Conservation (phyloP, 2,888 invertebrate genomes). For the Drosophila macrospina region DNA sequence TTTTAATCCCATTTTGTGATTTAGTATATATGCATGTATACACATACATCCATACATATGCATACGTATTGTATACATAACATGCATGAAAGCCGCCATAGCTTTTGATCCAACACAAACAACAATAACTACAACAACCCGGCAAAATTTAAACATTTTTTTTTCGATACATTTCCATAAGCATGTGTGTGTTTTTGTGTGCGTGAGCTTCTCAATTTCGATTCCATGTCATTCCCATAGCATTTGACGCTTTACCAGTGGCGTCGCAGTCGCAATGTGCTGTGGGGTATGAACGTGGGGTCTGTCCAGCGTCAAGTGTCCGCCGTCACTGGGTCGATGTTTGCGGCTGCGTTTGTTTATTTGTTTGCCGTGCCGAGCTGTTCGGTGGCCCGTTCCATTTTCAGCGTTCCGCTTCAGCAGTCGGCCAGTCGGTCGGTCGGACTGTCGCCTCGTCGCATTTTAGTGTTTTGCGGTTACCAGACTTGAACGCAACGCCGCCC, state of each 20-base stretch:
- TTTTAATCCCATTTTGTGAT: not conserved
- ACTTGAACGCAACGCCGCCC: conserved; percentile 68
- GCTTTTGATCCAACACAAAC: conserved; percentile 18
- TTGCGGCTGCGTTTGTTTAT: conserved; percentile 70
- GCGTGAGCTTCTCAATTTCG: conserved; percentile 24
- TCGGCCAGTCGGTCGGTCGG: conserved; percentile 37
- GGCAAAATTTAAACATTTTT: conserved; percentile 38
- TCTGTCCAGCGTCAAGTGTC: conserved; percentile 6
- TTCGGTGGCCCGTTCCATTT: conserved; percentile 48
- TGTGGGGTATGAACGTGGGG: conserved; percentile 2
- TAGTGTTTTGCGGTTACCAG: conserved; percentile 71
- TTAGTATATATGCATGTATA: not conserved
- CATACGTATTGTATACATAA: not conserved
- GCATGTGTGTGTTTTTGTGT: conserved; percentile 8
- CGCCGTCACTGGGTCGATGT: conserved; percentile 62
- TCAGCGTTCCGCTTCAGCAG: conserved; percentile 59
- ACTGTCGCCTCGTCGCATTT: conserved; percentile 54
- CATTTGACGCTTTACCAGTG: conserved; percentile 38
- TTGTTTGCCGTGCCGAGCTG: conserved; percentile 49
- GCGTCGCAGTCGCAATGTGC: conserved; percentile 27
- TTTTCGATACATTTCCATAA: conserved; percentile 17
- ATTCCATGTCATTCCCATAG: conserved; percentile 34
- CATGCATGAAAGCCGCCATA: not conserved
- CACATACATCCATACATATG: not conserved
- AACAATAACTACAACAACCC: conserved; percentile 8